Base-by-base conservation (phyloP, 2,888 invertebrate species). In the Machimus atricapillus region DNA sequence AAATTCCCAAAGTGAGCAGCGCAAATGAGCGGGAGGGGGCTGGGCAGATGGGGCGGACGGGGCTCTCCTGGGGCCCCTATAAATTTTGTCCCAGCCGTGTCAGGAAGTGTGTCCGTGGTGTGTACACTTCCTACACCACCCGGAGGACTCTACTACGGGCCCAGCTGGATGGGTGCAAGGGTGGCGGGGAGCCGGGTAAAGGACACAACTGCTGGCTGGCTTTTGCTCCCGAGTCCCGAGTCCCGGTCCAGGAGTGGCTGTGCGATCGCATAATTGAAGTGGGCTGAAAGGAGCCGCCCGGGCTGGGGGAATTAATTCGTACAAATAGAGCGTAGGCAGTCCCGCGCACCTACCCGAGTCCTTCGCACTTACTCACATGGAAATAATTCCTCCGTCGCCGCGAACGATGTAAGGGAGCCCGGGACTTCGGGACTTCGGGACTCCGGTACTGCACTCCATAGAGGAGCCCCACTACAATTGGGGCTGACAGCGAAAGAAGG, bases 231-330 rank as follows among this genome's bases (percentile, higher is more conserved):
- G 85, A 73, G 40, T 40, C 34, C 34, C 31, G 31, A 31, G 34
- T 34, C 43, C 43, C 43, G 43, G 43, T 46, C 74, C n/a, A 85
- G 43, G 43, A 85, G 66, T 74, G 46, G 85, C 85, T 43, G 14
- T 85, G 85, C 73, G 85, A 85, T 85, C 85, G 74, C 74, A 74
- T 85, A 85, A 85, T 85, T 85, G 85, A 85, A 85, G 85, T 85
- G 85, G 85, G 85, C 74, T 74, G 27, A 85, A 74, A 16, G 31
- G 74, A 85, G 19, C 37, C 37, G 58, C 46, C 46, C 5, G 81
- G 27, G 16, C 46, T 19, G 79, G 58, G 6, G 43, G 34, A 74
- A 85, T 74, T 85, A 85, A 85, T 85, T 85, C 85, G 74, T 74
- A 74, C 85, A 85, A 85, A 74, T 74, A 74, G 74, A 85, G 74